phyloP scores from a whole-genome alignment of 1,140 invertebrate genomes.

The Brachionus koreanus region DNA sequence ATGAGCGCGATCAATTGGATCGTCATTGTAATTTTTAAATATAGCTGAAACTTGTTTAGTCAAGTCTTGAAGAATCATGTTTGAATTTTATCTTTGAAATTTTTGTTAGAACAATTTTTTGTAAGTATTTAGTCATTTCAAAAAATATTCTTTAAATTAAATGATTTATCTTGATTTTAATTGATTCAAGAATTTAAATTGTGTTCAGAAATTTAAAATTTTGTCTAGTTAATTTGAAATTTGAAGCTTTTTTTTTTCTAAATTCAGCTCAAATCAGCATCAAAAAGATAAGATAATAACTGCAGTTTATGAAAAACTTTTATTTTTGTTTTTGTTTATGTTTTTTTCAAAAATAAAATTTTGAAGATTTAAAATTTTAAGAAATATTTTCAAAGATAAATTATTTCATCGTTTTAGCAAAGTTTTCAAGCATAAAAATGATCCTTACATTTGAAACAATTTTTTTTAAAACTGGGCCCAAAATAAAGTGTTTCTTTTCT shows the following conservation, averaged over 20 bases:
- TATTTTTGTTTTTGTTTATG: background rate
- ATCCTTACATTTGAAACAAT: background rate
- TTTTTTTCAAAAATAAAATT: background rate
- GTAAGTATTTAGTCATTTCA: background rate
- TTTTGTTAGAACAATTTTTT: background rate
- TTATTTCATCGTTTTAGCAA: background rate
- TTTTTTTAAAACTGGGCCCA: background rate
- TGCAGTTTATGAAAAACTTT: background rate
- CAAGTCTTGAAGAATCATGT: background rate
- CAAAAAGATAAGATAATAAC: background rate
- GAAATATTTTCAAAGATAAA: background rate
- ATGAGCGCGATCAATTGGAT: slow-evolving; percentile 14
- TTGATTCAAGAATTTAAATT: slow-evolving; percentile 19
- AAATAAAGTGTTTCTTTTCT: background rate
- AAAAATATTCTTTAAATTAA: slow-evolving; percentile 5
- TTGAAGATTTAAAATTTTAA: background rate
- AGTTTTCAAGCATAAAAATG: background rate
- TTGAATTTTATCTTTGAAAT: background rate
- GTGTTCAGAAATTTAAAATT: slow-evolving; percentile 17
- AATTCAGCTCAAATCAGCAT: background rate
- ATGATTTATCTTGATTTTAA: slow-evolving; percentile 39
- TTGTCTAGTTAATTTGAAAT: background rate
- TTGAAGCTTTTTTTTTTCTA: background rate
- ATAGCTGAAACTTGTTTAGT: background rate
- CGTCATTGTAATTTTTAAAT: slow-evolving; percentile 17